Evolutionary conservation across 2,113 vertebrate genomes (phyloP), one percentile per base, ranked within the genome.

Genomic region (Perca fluviatilis): DNA sequence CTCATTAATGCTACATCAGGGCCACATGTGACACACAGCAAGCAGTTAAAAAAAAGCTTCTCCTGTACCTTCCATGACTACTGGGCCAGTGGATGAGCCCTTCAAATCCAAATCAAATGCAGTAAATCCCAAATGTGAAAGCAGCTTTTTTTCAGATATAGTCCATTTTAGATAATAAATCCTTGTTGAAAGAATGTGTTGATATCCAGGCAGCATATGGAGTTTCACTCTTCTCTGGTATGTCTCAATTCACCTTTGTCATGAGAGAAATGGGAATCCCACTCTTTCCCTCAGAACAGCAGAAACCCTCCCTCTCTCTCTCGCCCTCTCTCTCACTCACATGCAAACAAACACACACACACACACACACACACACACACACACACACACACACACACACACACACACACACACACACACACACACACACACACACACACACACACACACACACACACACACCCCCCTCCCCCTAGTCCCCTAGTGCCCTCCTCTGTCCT

Each of bases 401-500:
- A 86, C 88, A 75, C 96, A 79, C 76, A 68, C 86, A 85, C 84
- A 88, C 88, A 84, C 15, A 88, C 68, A 85, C 71, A 77, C 30
- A 89, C 18, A 86, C 86, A 90, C 65, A 80, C 77, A 83, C 72
- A 86, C 71, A 69, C 56, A 61, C 74, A 70, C 85, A 86, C 86
- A 86, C 88, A 75, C 96, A 79, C 76, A 68, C 86, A 85, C 84
- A 88, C 88, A 84, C 15, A 88, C 68, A 85, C 71, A 77, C 30
- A 89, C 18, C 84, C 77, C 91, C 92, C 91, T 89, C 94, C 92
- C 93, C 91, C 89, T 87, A 92, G 89, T 89, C 92, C 95, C 93
- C 94, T 88, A 88, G 36, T 93, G 95, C 95, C 95, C 96, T 96
- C 96, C 96, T 95, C 96, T 95, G 95, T 97, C 84, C 89, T 90